phyloP scores from a whole-genome alignment of 2,797 vertebrate species.

The Typhlichthys subterraneus region DNA sequence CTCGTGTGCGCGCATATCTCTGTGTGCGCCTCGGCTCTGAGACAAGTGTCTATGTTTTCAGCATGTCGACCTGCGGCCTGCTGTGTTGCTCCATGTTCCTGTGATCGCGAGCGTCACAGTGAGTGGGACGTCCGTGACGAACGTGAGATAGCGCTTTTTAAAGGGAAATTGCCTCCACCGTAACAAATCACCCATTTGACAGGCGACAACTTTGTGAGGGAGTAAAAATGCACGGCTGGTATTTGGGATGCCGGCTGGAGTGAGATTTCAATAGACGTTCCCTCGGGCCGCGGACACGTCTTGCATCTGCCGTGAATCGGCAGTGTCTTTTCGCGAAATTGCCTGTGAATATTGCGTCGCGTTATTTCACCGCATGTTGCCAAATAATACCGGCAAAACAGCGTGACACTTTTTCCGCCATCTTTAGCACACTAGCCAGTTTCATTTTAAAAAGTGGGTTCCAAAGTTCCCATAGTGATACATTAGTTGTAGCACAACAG shows the following conservation, averaged over 20 bases:
- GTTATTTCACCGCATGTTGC: no score
- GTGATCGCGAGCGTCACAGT: slow-evolving; percentile 9
- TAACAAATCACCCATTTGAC: slow-evolving; percentile 51
- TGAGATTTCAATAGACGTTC: no score
- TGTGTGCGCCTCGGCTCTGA: neutral
- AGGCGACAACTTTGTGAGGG: slow-evolving; percentile 23
- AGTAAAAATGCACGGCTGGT: neutral
- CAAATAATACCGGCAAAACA: no score
- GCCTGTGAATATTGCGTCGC: no score
- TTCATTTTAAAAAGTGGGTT: no score
- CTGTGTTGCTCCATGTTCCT: slow-evolving; percentile 35
- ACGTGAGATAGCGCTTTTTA: slow-evolving; percentile 9
- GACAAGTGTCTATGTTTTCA: neutral
- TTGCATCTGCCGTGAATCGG: no score
- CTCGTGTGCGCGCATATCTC: neutral
- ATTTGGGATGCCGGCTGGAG: neutral
- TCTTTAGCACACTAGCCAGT: no score
- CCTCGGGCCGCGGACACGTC: neutral
- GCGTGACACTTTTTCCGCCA: no score
- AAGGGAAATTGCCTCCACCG: slow-evolving; percentile 46
- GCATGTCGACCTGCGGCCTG: slow-evolving; percentile 11
- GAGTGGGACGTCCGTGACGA: no score
- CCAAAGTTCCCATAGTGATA: neutral
- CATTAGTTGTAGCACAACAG: slow-evolving; percentile 11
- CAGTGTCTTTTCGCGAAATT: no score